Evolutionary conservation across 53 echinoderm and acorn worm species (phyloP), one percentile per base, ranked within the genome.

Genomic region (Holothuria scabra): DNA sequence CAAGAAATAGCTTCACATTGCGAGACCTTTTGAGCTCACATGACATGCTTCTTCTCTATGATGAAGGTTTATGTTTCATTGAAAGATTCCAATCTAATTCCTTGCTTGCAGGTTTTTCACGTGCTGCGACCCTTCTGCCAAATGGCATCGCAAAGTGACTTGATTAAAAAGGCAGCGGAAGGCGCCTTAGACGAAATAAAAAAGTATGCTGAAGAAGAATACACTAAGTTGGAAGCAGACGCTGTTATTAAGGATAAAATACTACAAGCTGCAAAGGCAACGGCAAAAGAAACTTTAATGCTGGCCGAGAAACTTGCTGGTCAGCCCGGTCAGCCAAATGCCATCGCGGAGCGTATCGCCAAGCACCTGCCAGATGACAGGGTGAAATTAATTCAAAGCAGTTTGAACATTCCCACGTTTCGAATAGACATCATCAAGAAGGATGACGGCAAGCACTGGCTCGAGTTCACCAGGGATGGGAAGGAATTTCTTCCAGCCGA

Each of bases 321-420:
- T 29, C 30, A 66, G 57, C 56, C 38, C 4, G 79, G 46, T 29
- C 30, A 66, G 57, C 56, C 86, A 11, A 10, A 34, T 14, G 35
- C 79, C 41, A 46, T 72, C 22, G 25, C 70, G 18, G 8, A 70
- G 46, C 59, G 60, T 14, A 70, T 87, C 49, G 57, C 67, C 25
- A 87, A 82, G 66, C 82, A 87, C 31, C 82, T 87, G 12, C 71
- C 82, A 8, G 61, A 33, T 3, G 71, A 82, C 13, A 82, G 87
- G 48, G 81, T 87, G 20, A 37, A 82, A 30, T 58, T 82, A 28
- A 87, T 87, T 29, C 38, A 44, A 44, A 62, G 59, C 7, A 82
- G 59, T n/a, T 74, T 87, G 5, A 70, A 56, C 26, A 82, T 87
- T 46, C 72, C 81, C 16, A 87, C 87, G 6, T 87, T 79, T 72